Conservation (phyloP, 2,888 invertebrate species). For the Xanthorhoe designata region DNA sequence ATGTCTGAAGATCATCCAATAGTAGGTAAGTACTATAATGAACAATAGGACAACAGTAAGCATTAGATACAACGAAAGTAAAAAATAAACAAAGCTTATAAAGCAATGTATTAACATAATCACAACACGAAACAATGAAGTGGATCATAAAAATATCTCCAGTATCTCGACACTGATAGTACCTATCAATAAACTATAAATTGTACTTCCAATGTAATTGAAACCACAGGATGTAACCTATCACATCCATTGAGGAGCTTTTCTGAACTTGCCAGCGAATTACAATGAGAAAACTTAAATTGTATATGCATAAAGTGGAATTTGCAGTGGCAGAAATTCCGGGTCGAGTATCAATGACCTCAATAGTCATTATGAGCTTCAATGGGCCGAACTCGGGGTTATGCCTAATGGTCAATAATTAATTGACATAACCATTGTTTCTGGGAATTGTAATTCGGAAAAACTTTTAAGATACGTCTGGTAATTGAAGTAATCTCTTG, state of each 20-base stretch:
- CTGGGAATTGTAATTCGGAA: constrained; percentile 12
- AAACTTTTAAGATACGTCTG: constrained; percentile 11
- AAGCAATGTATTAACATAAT: neutral
- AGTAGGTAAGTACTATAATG: too few species aligned
- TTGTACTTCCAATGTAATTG: constrained; percentile 74
- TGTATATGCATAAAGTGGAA: constrained; percentile 45
- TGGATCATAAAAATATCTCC: neutral
- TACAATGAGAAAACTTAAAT: constrained; percentile 42
- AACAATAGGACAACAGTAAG: too few species aligned
- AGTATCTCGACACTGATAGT: constrained; percentile 25
- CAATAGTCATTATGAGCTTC: constrained; percentile 59
- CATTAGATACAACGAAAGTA: too few species aligned
- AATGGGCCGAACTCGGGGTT: constrained; percentile 54
- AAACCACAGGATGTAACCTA: constrained; percentile 80
- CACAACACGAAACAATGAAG: neutral
- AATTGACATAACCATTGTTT: constrained; percentile 33
- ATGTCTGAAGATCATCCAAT: neutral
- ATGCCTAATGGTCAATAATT: constrained; percentile 40
- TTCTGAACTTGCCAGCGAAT: constrained; percentile 59
- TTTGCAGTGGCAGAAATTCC: constrained; percentile 43
- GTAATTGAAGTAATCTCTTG: neutral
- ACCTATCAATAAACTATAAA: constrained; percentile 72
- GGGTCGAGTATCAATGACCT: constrained; percentile 63
- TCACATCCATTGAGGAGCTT: constrained; percentile 73
- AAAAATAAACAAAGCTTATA: neutral